Evolutionary conservation across 2,113 vertebrate species (phyloP).

Genomic region (Craseonycteris thonglongyai): DNA sequence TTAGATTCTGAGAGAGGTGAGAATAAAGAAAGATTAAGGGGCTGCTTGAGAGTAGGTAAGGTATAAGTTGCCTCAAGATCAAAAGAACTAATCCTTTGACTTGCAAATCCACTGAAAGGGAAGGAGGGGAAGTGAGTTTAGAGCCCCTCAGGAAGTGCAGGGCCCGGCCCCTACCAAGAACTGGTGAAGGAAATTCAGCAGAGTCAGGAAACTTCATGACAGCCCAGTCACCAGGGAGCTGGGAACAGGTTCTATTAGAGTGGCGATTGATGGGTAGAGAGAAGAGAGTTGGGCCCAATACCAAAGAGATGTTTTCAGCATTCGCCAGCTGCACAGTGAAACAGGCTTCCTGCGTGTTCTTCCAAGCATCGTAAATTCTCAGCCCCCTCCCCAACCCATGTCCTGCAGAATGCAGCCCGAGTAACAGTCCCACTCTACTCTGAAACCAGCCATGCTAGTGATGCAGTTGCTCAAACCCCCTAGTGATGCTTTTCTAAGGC

Average conservation of each 20-base stretch:
- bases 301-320: slow-evolving; percentile 52
- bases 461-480: background rate
- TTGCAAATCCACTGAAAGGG: slow-evolving; percentile 44
- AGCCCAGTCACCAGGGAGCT: background rate
- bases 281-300: background rate
- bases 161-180: background rate
- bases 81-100: slow-evolving; percentile 44
- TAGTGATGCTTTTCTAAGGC: background rate
- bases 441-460: background rate
- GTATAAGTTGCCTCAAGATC: slow-evolving; percentile 41
- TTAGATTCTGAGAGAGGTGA: slow-evolving; percentile 12
- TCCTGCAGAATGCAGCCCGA: background rate
- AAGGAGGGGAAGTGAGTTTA: background rate
- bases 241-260: slow-evolving; percentile 3
- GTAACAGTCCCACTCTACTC: background rate
- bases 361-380: slow-evolving; percentile 46
- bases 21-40: background rate
- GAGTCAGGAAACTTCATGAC: slow-evolving; percentile 57
- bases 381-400: slow-evolving; percentile 12
- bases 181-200: slow-evolving; percentile 37
- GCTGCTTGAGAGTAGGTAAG: background rate
- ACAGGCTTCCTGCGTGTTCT: slow-evolving; percentile 19
- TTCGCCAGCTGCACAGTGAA: slow-evolving; percentile 49
- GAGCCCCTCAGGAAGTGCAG: slow-evolving; percentile 34
- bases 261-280: slow-evolving; percentile 26